A percentile compares a stretch with the other conserved stretches of the same genome.
Evolutionary conservation across 2,888 invertebrate species (phyloP).

Genomic region (Rhingia campestris): DNA sequence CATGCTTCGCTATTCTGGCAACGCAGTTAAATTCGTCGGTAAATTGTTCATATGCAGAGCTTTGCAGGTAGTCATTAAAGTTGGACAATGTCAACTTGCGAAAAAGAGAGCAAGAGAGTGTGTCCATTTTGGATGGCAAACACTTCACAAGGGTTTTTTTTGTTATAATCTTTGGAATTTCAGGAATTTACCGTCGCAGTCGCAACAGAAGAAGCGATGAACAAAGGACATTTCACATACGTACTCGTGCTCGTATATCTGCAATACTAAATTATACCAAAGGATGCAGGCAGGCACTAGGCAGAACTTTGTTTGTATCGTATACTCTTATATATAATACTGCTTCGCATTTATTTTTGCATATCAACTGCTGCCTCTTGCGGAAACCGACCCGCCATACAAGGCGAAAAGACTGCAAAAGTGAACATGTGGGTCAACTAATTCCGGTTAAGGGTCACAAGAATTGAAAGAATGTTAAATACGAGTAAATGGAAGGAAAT

Average conservation of each 20-base stretch:
- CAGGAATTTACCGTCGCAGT: constrained; percentile 53
- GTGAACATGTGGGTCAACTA: constrained; percentile 38
- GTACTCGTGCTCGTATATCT: constrained; percentile 18
- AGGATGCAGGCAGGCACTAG: constrained; percentile 43
- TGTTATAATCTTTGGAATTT: constrained; percentile 60
- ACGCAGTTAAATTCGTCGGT: constrained; percentile 56
- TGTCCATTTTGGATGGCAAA: neutral
- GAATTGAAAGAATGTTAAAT: constrained; percentile 28
- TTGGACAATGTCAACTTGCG: constrained; percentile 48
- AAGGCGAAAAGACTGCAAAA: no score
- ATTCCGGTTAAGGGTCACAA: constrained; percentile 33
- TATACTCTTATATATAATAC: neutral
- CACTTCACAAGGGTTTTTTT: constrained; percentile 35
- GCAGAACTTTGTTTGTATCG: constrained; percentile 41
- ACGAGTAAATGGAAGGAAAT: constrained; percentile 21
- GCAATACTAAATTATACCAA: constrained; percentile 54
- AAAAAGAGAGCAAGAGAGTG: neutral
- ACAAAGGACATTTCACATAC: constrained; percentile 42
- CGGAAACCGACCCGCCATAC: constrained; percentile 1
- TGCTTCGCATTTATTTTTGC: constrained; percentile 22
- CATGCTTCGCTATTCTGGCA: constrained; percentile 24
- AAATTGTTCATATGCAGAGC: constrained; percentile 52
- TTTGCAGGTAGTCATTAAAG: constrained; percentile 65
- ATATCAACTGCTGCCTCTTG: neutral
- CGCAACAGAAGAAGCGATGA: neutral